Percentiles rank a stretch among this genome's conserved stretches.
Evolutionary conservation across 2,113 vertebrate genomes (phyloP).

Genomic region (Stomatorhinus ivindoensis): DNA sequence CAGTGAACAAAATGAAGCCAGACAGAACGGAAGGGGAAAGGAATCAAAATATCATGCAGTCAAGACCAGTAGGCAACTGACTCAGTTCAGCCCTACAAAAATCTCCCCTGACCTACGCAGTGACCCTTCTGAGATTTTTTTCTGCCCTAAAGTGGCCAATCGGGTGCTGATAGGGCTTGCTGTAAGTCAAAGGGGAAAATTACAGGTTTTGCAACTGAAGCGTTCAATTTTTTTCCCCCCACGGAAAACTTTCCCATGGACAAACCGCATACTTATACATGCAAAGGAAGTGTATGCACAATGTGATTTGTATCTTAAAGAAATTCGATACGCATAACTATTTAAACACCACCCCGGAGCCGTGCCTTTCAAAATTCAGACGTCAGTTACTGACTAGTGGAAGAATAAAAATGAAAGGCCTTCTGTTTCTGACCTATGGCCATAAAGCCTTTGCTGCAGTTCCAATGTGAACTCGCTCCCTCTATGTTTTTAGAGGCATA

Average conservation of each 20-base stretch:
- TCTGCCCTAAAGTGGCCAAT: neutral
- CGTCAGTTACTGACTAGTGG: neutral
- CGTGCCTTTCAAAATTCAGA: neutral
- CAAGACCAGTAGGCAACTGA: neutral
- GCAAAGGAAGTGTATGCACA: neutral
- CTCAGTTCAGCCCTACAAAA: neutral
- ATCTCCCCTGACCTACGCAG: neutral
- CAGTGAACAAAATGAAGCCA: neutral
- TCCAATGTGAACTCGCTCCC: neutral
- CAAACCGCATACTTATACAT: constrained; percentile 1
- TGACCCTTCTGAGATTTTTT: neutral
- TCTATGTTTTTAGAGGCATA: neutral
- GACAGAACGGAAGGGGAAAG: neutral
- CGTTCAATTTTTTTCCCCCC: neutral
- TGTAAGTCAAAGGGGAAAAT: constrained; percentile 7
- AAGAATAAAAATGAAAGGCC: neutral
- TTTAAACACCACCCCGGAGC: neutral
- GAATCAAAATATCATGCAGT: neutral
- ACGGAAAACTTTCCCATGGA: constrained; percentile 2
- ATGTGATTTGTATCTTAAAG: neutral
- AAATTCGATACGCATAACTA: neutral
- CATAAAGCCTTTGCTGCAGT: neutral
- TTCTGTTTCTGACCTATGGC: neutral
- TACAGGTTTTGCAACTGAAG: constrained; percentile 6
- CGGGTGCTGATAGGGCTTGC: neutral